phyloP scores from a whole-genome alignment of 2,888 invertebrate species.

The Cephus pygmeus region DNA sequence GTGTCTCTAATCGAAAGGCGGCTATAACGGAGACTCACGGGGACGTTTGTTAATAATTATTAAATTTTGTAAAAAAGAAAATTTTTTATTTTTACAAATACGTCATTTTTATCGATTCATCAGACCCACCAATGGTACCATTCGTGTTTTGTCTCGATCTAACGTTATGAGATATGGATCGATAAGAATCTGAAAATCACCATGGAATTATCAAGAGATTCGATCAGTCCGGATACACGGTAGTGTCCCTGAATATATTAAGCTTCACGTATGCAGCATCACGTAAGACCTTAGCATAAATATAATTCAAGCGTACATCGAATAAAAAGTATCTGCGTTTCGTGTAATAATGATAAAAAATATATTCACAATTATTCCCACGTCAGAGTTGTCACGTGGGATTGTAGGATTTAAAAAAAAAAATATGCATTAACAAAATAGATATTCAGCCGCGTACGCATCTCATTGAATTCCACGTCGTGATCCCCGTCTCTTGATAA shows the following conservation, averaged over 20 bases:
- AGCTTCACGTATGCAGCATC: slow-evolving; percentile 46
- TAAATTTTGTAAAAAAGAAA: background rate
- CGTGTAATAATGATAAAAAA: background rate
- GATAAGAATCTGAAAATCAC: slow-evolving; percentile 16
- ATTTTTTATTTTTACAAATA: no score
- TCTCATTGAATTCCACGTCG: background rate
- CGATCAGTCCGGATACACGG: slow-evolving; percentile 43
- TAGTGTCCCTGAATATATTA: slow-evolving; percentile 49
- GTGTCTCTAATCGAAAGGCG: background rate
- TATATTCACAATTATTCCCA: background rate
- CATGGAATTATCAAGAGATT: slow-evolving; percentile 21
- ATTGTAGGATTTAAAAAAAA: background rate
- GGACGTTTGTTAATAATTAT: background rate
- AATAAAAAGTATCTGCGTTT: background rate
- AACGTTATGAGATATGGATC: background rate
- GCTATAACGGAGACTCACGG: background rate
- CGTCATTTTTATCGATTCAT: background rate
- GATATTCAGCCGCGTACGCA: background rate
- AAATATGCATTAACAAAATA: background rate
- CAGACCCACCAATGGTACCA: background rate
- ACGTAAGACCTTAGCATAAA: slow-evolving; percentile 30
- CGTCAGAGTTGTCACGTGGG: background rate
- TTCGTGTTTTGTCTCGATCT: slow-evolving; percentile 5
- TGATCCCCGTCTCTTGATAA: background rate
- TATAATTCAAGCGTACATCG: background rate